phyloP scores from a whole-genome alignment of 2,113 vertebrate species.

The Edolisoma coerulescens region DNA sequence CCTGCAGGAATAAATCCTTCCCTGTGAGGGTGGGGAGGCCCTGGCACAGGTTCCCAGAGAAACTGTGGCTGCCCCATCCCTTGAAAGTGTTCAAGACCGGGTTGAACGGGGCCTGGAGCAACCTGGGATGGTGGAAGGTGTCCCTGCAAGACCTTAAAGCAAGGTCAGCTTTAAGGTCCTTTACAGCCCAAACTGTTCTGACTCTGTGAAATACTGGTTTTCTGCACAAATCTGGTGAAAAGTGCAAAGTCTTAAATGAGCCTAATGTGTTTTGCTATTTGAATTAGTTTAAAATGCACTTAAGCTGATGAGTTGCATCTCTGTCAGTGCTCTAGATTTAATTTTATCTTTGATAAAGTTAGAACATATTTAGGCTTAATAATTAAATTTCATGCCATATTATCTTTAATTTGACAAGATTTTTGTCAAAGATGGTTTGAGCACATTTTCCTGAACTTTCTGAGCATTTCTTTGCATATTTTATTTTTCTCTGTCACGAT shows the following conservation, averaged over 20 bases:
- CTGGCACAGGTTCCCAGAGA: not conserved
- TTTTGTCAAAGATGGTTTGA: not conserved
- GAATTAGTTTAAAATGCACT: not conserved
- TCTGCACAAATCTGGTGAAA: not conserved
- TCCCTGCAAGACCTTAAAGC: not conserved
- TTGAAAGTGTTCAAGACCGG: not conserved
- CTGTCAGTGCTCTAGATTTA: not conserved
- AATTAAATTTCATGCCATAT: not conserved
- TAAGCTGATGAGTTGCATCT: not conserved
- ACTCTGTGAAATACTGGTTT: not conserved
- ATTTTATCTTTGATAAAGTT: not conserved
- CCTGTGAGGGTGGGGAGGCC: not conserved
- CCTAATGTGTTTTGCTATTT: not conserved
- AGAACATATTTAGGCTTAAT: not conserved
- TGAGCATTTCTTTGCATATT: not conserved
- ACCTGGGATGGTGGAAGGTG: not conserved
- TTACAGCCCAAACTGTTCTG: not conserved
- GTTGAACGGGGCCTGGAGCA: not conserved
- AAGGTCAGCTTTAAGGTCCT: not conserved
- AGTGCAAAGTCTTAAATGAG: not conserved
- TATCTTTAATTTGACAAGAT: not conserved
- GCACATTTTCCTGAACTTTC: not conserved
- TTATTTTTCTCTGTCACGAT: not conserved
- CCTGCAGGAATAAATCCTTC: not conserved
- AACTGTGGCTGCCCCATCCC: not conserved